phyloP scores from a whole-genome alignment of 1,140 invertebrate species.

The Pogonus chalceus region DNA sequence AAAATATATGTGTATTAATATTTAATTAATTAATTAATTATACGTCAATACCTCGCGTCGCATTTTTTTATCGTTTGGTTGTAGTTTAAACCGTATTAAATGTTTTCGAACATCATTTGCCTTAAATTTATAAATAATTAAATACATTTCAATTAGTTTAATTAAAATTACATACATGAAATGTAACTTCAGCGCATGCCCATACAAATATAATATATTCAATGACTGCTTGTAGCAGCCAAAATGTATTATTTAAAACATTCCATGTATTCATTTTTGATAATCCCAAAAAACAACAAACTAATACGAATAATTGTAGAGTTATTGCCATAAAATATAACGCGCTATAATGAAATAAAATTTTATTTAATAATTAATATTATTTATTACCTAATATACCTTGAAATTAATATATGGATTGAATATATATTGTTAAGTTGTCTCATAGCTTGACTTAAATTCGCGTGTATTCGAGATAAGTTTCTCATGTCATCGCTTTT shows the following conservation, averaged over 20 bases:
- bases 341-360: background rate
- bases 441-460: background rate
- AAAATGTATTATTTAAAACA: background rate
- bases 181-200: background rate
- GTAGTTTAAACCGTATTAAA: background rate
- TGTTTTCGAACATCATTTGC: background rate
- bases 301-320: background rate
- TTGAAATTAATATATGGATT: too few relatives aligned
- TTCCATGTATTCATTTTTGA: background rate
- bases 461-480: background rate
- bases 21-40: background rate
- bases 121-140: background rate
- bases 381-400: too few relatives aligned
- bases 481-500: background rate
- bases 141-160: background rate
- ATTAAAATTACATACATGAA: background rate
- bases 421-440: background rate
- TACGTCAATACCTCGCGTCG: background rate
- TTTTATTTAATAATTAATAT: too few relatives aligned
- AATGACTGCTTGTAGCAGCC: background rate
- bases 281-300: background rate
- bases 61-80: background rate
- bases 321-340: background rate
- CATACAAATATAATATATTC: background rate
- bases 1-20: background rate